Evolutionary conservation across 2,113 vertebrate species (phyloP).

Genomic region (Dicerorhinus sumatrensis): DNA sequence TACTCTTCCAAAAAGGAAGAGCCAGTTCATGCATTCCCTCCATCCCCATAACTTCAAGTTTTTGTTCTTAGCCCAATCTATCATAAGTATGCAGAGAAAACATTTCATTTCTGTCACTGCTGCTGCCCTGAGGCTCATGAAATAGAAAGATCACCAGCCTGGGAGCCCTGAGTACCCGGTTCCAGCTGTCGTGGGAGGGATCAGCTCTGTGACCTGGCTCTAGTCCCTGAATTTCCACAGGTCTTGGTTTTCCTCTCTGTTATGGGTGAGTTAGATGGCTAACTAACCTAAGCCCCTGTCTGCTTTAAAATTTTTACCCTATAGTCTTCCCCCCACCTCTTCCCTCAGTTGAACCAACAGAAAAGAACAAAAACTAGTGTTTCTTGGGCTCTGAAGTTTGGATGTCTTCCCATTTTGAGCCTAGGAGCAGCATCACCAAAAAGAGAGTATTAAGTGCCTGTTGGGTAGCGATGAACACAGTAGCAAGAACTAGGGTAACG

Average conservation of each 20-base stretch:
- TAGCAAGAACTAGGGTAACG: background rate
- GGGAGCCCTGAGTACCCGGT: background rate
- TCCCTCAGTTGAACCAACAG: background rate
- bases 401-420: background rate
- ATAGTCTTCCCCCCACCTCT: background rate
- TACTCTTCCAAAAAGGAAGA: background rate
- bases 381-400: background rate
- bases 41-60: background rate
- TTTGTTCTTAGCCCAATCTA: background rate
- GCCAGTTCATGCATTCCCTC: background rate
- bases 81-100: background rate
- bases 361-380: background rate
- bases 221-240: background rate
- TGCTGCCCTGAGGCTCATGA: background rate
- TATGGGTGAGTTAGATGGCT: background rate
- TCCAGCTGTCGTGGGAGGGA: background rate
- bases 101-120: background rate
- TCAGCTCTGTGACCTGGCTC: background rate
- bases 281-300: background rate
- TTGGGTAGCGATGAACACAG: background rate
- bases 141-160: background rate
- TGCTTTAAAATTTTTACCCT: background rate
- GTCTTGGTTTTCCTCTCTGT: background rate
- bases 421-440: background rate
- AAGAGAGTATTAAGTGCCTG: background rate